Evolutionary conservation across 2,797 vertebrate genomes (phyloP), one percentile per base, ranked within the genome.

Genomic region (Myiothlypis chrysogaster): DNA sequence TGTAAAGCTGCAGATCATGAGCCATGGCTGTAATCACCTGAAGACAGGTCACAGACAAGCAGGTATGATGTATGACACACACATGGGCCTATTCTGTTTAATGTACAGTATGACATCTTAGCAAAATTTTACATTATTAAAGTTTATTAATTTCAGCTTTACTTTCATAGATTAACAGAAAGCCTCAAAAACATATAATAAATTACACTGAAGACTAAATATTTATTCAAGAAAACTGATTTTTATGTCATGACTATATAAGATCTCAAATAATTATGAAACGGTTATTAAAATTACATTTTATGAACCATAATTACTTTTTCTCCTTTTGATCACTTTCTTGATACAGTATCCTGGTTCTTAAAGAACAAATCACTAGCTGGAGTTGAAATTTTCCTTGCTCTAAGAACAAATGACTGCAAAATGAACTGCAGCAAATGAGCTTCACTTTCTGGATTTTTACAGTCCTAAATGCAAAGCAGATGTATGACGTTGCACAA

Each of bases 381-480:
- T 47, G 12, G 37, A 85, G 56, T 30, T 44, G 53, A 92, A 91
- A 39, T 35, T 80, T 78, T 47, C 49, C 34, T 22, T 91, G 37
- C 43, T 80, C 9, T 68, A 72, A 39, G 19, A 85, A 60, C 10
- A 77, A 88, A 88, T 30, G n/a, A 72, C 32, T 93, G 46, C 27
- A 76, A 73, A 95, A 87, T 17, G 18, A 75, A 90, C 49, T 39
- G 19, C 77, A 88, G 37, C 76, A 94, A 89, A 84, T 44, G 3
- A 78, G 39, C 22, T 90, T 53, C 8, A 3, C 35, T 92, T 85
- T 90, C 75, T 80, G 69, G 44, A 79, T 70, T 81, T 89, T 89
- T 73, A 83, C 30, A 71, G 61, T 78, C 46, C 65, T 88, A 91
- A 84, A 90, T 23, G 46, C 47, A 84, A 57, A 78, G 69, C 83